phyloP scores from a whole-genome alignment of 35 echinoderm and acorn worm species.

The Apostichopus californicus region DNA sequence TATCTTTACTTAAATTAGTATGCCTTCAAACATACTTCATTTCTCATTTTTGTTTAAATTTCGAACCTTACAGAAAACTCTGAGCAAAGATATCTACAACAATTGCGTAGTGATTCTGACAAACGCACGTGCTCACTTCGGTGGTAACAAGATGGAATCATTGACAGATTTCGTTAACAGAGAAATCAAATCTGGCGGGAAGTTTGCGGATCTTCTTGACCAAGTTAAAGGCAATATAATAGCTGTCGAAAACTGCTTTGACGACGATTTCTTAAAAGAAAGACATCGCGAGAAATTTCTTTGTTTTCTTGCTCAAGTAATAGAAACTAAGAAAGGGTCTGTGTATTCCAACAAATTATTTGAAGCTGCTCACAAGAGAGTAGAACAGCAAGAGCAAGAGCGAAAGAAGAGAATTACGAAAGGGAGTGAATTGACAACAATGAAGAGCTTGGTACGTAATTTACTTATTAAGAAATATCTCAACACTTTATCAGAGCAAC shows the following conservation, averaged over 20 bases:
- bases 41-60: too few relatives aligned
- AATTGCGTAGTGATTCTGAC: constrained; percentile 22
- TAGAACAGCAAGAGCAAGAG: not conserved
- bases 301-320: constrained; percentile 1
- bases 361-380: not conserved
- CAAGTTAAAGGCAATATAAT: not conserved
- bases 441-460: not conserved
- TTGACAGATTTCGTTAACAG: not conserved
- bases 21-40: too few relatives aligned
- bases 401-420: not conserved
- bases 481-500: not conserved
- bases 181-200: not conserved
- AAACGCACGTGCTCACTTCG: not conserved
- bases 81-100: constrained; percentile 2
- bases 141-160: not conserved
- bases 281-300: constrained; percentile 5
- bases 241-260: constrained; percentile 9
- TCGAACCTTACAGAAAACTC: not conserved
- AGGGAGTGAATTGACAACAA: not conserved
- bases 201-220: not conserved
- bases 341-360: constrained; percentile 7
- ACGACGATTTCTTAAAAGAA: not conserved
- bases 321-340: not conserved
- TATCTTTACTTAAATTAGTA: too few relatives aligned
- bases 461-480: constrained; percentile 1